Base-by-base conservation (phyloP, 2,113 vertebrate genomes). In the Rhea americana region DNA sequence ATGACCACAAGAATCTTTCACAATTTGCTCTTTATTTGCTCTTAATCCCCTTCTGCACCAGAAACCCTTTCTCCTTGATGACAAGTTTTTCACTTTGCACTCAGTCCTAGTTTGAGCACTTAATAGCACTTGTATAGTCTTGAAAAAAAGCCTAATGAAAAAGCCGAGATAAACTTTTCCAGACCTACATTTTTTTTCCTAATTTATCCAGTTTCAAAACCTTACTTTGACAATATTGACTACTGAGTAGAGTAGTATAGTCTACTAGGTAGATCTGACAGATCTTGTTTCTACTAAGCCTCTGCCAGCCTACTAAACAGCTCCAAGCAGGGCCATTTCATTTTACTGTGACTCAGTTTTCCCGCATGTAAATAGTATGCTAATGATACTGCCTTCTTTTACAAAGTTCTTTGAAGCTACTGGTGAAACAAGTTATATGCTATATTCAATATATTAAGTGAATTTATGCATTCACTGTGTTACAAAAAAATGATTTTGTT, bases 1-100 rank as follows among this genome's bases (percentile, higher is more conserved):
- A 26, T 0, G 5, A 63, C 18, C 28, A 28, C 0, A 5, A 39
- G 28, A 59, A 32, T 4, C 21, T 63, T 25, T 20, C 5, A 15
- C 51, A 25, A 56, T 71, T 91, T 85, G 70, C 4, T 47, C 16
- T 84, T n/a, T 51, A 4, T 37, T 71, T n/a, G 11, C 16, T 37
- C 35, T 35, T 35, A 35, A 32, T 61, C 3, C n/a, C 26, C 4
- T 65, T 56, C 22, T 4, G 55, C 17, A 20, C 11, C n/a, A 7
- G 9, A 71, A 85, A 41, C 1, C 7, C 74, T 83, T 62, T 39
- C 7, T 67, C 37, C 59, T 83, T 63, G 3, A 67, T 63, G 13
- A 6, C 10, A 32, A 26, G 28, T n/a, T 35, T n/a, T 7, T 56
- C 17, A 3, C 21, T 89, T 62, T 6, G 12, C 9, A 67, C 4